Base-by-base conservation (phyloP, 2,113 vertebrate species). In the Hemiprocne comata region DNA sequence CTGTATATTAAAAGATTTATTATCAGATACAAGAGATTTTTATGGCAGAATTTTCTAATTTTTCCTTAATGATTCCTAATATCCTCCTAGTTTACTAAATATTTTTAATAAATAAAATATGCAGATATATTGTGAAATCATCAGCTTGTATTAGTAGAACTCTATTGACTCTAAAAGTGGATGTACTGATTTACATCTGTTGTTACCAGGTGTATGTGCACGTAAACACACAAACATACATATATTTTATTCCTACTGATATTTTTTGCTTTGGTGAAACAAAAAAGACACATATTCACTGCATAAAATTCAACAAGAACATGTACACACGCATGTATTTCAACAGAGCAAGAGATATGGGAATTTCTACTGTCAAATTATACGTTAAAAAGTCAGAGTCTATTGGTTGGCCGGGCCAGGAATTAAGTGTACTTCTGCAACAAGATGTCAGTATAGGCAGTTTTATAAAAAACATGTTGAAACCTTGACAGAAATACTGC, bases 401-500 rank as follows among this genome's bases (percentile, higher is more conserved):
- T 66, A 18, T 31, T 79, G 72, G 72, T 62, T 67, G 80, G 57
- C 25, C 85, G 50, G 69, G 83, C 44, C 71, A 90, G n/a, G 55
- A 84, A 78, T 65, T 90, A 92, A 80, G 84, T 55, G 48, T 6
- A 36, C n/a, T 89, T 84, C 79, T 67, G 80, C 58, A 75, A 31
- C 34, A 76, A 84, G 61, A 93, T 97, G 94, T 97, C 97, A 95
- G 66, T 19, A 20, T 5, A 60, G 70, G 76, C 58, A 91, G 74
- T 78, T 96, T 86, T 85, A 78, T 40, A 93, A 84, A 70, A 89
- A 95, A 90, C 7, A 29, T 44, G 70, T 55, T 87, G 67, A 96
- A 94, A 69, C 44, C 69, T 87, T 96, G 94, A 95, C 87, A 95
- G 96, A 95, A 96, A 89, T 85, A 88, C 57, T 86, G 38, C 93